Percentiles rank a stretch among this genome's conserved stretches.
Evolutionary conservation across 2,888 invertebrate species (phyloP).

Genomic region (Heliconius ismenius): DNA sequence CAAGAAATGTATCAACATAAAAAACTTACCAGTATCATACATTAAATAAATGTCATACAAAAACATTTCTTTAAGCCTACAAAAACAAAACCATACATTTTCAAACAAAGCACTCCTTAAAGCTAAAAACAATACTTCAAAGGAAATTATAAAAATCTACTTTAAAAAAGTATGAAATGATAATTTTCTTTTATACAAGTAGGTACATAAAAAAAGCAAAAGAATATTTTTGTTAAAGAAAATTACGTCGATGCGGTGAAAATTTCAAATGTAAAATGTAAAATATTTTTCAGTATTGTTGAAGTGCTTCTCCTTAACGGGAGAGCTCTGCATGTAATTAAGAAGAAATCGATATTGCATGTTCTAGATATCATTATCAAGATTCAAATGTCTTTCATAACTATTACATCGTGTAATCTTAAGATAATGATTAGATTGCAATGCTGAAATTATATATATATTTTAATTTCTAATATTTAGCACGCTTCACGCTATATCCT

Average conservation of each 20-base stretch:
- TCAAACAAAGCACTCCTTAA: background rate
- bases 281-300: conserved; percentile 22
- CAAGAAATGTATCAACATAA: background rate
- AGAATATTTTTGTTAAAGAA: conserved; percentile 8
- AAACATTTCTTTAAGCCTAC: conserved; percentile 13
- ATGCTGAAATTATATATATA: conserved; percentile 5
- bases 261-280: conserved; percentile 12
- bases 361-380: conserved; percentile 30
- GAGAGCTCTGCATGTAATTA: conserved; percentile 37
- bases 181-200: conserved; percentile 6
- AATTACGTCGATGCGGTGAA: background rate
- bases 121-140: conserved; percentile 4
- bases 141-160: background rate
- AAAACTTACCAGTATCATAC: background rate
- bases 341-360: conserved; percentile 36
- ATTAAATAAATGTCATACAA: background rate
- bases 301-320: conserved; percentile 35
- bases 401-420: conserved; percentile 29
- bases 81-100: background rate
- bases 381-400: conserved; percentile 29
- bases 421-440: conserved; percentile 17
- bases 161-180: background rate
- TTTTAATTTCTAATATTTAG: background rate
- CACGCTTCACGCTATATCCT: background rate
- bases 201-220: background rate